Evolutionary conservation across 1,140 invertebrate genomes (phyloP), one percentile per base, ranked within the genome.

Genomic region (Drosophila setifemur): DNA sequence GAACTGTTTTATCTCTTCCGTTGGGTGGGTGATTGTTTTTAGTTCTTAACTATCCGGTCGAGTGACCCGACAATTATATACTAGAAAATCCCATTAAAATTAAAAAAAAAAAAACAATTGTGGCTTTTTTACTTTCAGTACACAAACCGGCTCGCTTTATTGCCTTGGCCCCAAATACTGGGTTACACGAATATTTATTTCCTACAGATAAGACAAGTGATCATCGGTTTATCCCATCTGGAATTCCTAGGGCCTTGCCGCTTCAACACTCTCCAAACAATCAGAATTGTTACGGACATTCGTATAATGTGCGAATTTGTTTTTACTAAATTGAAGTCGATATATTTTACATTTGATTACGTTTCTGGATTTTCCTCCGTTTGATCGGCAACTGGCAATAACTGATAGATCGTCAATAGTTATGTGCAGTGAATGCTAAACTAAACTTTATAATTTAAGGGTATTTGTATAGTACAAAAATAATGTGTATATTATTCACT

Each of bases 401-500:
- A 75, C 64, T 72, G 44, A 61, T 47, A 37, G 19, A 53, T 43
- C 35, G 42, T 31, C 35, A 74, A 53, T 29, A 42, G 35, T 50
- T 60, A 39, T 68, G 21, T 58, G 53, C 31, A 39, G 40, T 40
- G 48, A 35, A 31, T 58, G 16, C 29, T 28, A 12, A 64, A 63
- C 54, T 45, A 29, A 12, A 44, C 5, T 19, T 16, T 44, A 29
- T 28, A 23, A 25, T 11, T 28, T 29, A 40, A 16, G 40, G 31
- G n/a, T 48, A 50, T 74, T 54, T 43, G 26, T 81, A 81, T 81
- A 48, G 76, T 81, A 81, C 76, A 81, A 81, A 81, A 81, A 81
- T 81, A 81, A 64, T 71, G 29, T 52, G 14, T 53, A 42, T 69
- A 19, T 45, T 81, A 25, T 53, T 26, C 6, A 28, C 31, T 64